These are phyloP conservation scores for Hippoglossus stenolepis DNA, from an alignment of 2,113 vertebrate genomes.

Conservation along the genomic window DNA sequence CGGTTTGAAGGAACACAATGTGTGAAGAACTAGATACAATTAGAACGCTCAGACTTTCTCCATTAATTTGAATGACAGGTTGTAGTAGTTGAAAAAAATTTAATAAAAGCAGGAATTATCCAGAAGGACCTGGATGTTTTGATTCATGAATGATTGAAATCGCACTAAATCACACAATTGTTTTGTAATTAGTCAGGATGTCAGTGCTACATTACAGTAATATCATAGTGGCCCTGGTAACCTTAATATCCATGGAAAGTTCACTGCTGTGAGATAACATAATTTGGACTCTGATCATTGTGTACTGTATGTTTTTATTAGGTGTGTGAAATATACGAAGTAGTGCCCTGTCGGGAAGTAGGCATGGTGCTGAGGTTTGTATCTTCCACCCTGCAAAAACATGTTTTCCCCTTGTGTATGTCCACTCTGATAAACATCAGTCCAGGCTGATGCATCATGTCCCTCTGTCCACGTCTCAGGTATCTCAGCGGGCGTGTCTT, in stretches of 20 bases:
- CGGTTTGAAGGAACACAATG: too few species aligned
- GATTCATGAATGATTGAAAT: too few species aligned
- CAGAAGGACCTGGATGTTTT: too few species aligned
- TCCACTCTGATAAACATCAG: neutral
- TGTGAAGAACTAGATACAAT: too few species aligned
- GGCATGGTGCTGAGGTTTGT: conserved; percentile 85
- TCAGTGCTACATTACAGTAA: neutral
- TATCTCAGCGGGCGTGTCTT: conserved; percentile 84
- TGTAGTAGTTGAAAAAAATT: too few species aligned
- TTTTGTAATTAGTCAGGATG: neutral
- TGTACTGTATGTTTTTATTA: conserved; percentile 37
- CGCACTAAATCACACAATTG: neutral
- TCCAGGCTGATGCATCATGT: neutral
- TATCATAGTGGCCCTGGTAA: neutral
- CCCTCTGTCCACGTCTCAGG: conserved; percentile 53
- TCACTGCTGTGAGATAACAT: neutral
- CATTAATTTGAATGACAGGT: too few species aligned
- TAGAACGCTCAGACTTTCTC: too few species aligned
- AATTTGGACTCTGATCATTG: neutral
- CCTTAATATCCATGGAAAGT: neutral
- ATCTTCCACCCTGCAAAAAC: neutral
- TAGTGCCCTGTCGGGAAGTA: conserved; percentile 81
- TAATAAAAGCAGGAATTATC: too few species aligned
- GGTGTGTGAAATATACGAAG: conserved; percentile 84
- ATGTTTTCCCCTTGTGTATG: neutral